Evolutionary conservation across 2,797 vertebrate genomes (phyloP), one percentile per base, ranked within the genome.

Genomic region (Dermochelys coriacea): DNA sequence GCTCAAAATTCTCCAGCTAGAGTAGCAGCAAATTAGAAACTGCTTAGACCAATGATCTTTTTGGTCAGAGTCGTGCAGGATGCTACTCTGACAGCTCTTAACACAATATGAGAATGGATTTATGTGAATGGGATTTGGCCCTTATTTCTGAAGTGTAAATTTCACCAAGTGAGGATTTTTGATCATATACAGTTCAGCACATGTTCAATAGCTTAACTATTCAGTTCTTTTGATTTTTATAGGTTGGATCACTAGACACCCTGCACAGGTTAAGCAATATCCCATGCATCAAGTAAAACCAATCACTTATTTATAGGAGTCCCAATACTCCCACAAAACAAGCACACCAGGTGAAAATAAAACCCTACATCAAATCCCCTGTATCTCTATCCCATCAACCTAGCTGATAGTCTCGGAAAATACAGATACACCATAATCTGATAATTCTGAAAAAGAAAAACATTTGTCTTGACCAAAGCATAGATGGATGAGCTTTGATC

Each of bases 261-360:
- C 93, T 88, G 82, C 64, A 91, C 57, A 94, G 82, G 86, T 96
- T 96, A 94, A 95, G 93, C 86, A 95, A 89, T 96, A 93, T 95
- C 95, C 95, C 90, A 86, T 84, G 84, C 84, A 55, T 91, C 96
- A 97, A 96, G 95, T 96, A 95, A 96, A 97, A 97, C 97, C 92
- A 94, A 94, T 97, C 96, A 71, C 86, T 97, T 96, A 92, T 93
- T 97, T 97, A 93, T 94, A 96, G 94, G 86, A 79, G 64, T 94
- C 85, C 78, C 19, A 37, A 81, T 93, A 91, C 61, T 93, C 83
- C 45, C 68, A 81, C 27, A 91, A 93, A 97, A 74, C 18, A 89
- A 78, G 9, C 52, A 82, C 86, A 80, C 88, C 95, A 97, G 88
- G 50, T 68, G 92, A 61, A 94, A 86, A 84, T 79, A 83, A 87